A percentile compares a stretch with the other conserved stretches of the same genome.
Evolutionary conservation across 2,888 invertebrate species (phyloP).

Genomic region (Arge pagana): DNA sequence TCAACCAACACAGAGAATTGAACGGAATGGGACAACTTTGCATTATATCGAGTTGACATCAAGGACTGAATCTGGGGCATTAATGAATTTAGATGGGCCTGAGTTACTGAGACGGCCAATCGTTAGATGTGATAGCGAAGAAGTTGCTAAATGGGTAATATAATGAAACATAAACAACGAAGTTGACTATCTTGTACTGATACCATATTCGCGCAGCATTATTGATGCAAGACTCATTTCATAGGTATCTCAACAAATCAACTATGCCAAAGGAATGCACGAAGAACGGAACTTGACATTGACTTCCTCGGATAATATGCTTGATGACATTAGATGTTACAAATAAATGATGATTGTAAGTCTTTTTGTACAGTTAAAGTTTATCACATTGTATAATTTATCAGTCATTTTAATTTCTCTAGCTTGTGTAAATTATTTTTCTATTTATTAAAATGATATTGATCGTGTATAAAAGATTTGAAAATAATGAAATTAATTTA

Average conservation of each 20-base stretch:
- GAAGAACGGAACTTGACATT: constrained; percentile 81
- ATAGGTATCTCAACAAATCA: constrained; percentile 79
- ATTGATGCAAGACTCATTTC: constrained; percentile 22
- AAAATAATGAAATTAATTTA: too few species aligned
- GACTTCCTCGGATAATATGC: constrained; percentile 55
- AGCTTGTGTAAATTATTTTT: constrained; percentile 16
- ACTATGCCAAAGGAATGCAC: constrained; percentile 84
- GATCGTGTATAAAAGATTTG: constrained; percentile 12
- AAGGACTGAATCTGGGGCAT: constrained; percentile 51
- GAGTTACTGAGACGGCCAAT: constrained; percentile 71
- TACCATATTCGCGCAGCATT: background rate
- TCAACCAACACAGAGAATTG: constrained; percentile 62
- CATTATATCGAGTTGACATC: constrained; percentile 74
- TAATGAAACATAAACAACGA: too few species aligned
- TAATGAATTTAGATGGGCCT: constrained; percentile 58
- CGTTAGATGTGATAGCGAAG: constrained; percentile 76
- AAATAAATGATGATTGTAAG: constrained; percentile 34
- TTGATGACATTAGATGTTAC: constrained; percentile 53
- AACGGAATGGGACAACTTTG: constrained; percentile 59
- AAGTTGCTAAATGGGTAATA: constrained; percentile 69
- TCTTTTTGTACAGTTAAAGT: constrained; percentile 15
- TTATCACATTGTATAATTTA: background rate
- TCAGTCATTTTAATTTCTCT: background rate
- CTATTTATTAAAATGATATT: constrained; percentile 9
- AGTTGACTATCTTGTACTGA: too few species aligned